Conservation (phyloP, 2,113 vertebrate genomes). For the Cynoglossus semilaevis region DNA sequence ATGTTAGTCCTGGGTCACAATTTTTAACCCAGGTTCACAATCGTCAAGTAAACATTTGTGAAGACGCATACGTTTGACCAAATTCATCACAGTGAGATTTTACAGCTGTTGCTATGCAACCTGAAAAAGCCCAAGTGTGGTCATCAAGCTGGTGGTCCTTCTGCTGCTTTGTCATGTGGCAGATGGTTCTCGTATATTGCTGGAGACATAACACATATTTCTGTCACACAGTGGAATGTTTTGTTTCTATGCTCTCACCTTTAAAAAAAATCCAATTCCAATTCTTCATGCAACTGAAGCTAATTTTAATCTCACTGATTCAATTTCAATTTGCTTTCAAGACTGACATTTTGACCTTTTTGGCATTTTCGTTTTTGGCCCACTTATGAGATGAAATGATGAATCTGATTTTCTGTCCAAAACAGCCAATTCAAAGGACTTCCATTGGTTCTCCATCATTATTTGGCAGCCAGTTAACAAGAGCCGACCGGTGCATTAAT, state of each 20-base stretch:
- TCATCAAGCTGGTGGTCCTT: constrained; percentile 37
- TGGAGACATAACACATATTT: constrained; percentile 39
- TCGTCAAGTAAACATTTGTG: constrained; percentile 71
- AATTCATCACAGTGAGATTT: constrained; percentile 62
- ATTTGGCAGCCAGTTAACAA: constrained; percentile 84
- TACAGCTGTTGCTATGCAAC: constrained; percentile 58
- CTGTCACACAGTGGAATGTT: constrained; percentile 3
- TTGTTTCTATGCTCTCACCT: neutral
- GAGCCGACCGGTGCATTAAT: constrained; percentile 88
- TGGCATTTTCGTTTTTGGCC: constrained; percentile 82
- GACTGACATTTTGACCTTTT: constrained; percentile 78
- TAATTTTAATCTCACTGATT: constrained; percentile 56
- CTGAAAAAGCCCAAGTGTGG: constrained; percentile 18
- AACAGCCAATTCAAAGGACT: constrained; percentile 80
- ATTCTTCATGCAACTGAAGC: neutral
- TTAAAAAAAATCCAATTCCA: neutral
- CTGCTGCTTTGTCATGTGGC: constrained; percentile 14
- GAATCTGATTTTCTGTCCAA: constrained; percentile 91
- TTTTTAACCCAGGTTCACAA: constrained; percentile 66
- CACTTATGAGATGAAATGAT: constrained; percentile 94
- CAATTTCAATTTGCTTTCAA: constrained; percentile 81
- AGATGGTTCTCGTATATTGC: constrained; percentile 37
- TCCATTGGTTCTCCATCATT: constrained; percentile 83
- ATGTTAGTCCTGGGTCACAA: constrained; percentile 63
- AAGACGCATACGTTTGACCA: constrained; percentile 52